Evolutionary conservation across 2,113 vertebrate species (phyloP).

Genomic region (Gavialis gangeticus): DNA sequence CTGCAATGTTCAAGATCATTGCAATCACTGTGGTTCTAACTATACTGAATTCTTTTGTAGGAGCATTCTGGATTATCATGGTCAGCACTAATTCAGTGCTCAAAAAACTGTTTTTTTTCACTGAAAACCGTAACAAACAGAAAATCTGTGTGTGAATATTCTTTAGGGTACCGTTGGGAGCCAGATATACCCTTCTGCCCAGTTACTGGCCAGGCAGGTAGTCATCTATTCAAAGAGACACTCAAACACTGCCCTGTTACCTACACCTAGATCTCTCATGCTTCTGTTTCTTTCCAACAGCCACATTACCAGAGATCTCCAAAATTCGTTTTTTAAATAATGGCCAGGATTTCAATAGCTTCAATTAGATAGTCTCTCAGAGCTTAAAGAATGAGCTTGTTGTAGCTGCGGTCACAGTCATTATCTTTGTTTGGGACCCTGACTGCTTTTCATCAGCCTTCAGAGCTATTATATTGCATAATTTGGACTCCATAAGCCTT

Average conservation of each 20-base stretch:
- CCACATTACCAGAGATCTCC: neutral
- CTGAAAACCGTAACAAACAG: neutral
- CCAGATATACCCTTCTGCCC: neutral
- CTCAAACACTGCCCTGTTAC: neutral
- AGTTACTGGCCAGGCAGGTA: neutral
- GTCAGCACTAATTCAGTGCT: neutral
- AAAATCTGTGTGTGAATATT: neutral
- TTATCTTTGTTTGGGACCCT: neutral
- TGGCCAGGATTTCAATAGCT: neutral
- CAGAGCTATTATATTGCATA: neutral
- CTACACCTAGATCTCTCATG: neutral
- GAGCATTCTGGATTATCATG: neutral
- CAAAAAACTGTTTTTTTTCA: neutral
- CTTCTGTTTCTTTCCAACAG: neutral
- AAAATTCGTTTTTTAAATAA: neutral
- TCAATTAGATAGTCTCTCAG: neutral
- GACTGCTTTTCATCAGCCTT: neutral
- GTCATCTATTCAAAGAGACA: neutral
- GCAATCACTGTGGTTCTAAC: neutral
- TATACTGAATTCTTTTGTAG: neutral
- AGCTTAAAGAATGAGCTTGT: constrained; percentile 11
- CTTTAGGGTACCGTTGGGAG: neutral
- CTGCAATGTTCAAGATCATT: neutral
- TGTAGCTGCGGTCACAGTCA: neutral
- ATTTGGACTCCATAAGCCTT: neutral